A percentile compares a stretch with the other conserved stretches of the same genome.
phyloP scores from a whole-genome alignment of 1,140 invertebrate species.

The Zophobas atratus region DNA sequence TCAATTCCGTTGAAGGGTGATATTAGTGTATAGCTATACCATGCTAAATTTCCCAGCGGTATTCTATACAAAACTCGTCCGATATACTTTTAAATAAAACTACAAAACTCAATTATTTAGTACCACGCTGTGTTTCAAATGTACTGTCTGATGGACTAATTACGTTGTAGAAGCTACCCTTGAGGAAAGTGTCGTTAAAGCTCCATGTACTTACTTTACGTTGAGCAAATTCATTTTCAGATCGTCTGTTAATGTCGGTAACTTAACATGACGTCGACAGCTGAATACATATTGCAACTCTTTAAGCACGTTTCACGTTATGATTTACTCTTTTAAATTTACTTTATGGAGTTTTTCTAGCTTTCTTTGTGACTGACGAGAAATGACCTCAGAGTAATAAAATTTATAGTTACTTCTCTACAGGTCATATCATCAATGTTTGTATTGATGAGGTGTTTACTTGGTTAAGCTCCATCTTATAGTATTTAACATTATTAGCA shows the following conservation, averaged over 20 bases:
- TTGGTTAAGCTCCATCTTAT: too few species aligned
- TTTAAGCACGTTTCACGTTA: too few species aligned
- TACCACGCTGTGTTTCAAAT: slow-evolving; percentile 11
- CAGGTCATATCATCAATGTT: too few species aligned
- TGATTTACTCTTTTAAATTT: too few species aligned
- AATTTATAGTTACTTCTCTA: too few species aligned
- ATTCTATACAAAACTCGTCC: slow-evolving; percentile 23
- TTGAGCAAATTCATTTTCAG: slow-evolving; percentile 5
- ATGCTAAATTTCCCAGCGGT: slow-evolving; percentile 30
- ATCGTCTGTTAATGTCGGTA: slow-evolving; percentile 8
- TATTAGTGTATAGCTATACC: slow-evolving; percentile 4
- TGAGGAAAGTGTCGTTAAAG: slow-evolving; percentile 28
- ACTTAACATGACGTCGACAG: too few species aligned
- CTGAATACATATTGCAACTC: too few species aligned
- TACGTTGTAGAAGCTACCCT: not conserved
- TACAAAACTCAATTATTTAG: slow-evolving; percentile 21
- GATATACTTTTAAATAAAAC: slow-evolving; percentile 34
- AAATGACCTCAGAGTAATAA: too few species aligned
- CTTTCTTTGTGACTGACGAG: too few species aligned
- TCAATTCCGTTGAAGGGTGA: not conserved
- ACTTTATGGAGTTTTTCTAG: too few species aligned
- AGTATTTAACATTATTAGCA: too few species aligned
- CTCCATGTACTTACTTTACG: not conserved
- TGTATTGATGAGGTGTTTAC: too few species aligned
- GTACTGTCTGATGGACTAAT: slow-evolving; percentile 26